These are phyloP conservation scores for Cyclina sinensis DNA, from an alignment of 1,140 invertebrate species.

Conservation along the genomic window DNA sequence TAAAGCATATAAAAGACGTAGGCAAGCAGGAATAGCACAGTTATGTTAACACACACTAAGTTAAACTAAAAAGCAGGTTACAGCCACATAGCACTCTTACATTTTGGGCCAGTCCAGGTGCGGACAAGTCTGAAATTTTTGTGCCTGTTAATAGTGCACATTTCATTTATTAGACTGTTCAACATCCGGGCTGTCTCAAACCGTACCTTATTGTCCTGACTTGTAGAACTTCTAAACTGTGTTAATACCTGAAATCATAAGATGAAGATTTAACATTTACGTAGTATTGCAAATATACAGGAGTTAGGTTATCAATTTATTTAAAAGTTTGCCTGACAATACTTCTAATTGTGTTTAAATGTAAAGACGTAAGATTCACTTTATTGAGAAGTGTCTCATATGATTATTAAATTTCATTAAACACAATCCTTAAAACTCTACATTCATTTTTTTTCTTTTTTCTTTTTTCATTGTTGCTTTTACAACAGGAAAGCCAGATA, in stretches of 20 bases:
- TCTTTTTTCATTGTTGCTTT: too few species aligned
- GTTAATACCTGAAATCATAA: slow-evolving; percentile 37
- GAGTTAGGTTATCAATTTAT: not conserved
- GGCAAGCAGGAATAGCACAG: not conserved
- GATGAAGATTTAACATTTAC: not conserved
- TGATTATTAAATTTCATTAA: too few species aligned
- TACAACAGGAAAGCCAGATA: too few species aligned
- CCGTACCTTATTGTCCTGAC: slow-evolving; percentile 6
- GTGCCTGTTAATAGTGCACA: too few species aligned
- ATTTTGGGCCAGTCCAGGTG: not conserved
- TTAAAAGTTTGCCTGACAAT: not conserved
- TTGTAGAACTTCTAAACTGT: not conserved
- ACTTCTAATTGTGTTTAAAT: not conserved
- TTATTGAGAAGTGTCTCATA: too few species aligned
- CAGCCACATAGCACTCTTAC: too few species aligned
- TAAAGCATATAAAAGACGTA: not conserved
- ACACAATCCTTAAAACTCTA: too few species aligned
- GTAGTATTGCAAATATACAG: not conserved
- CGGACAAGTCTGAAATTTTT: not conserved
- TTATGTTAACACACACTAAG: too few species aligned
- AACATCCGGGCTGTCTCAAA: not conserved
- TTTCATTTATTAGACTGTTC: not conserved
- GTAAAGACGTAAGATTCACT: not conserved
- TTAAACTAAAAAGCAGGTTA: not conserved
- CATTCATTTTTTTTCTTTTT: too few species aligned